Percentiles rank a stretch among this genome's conserved stretches.
phyloP scores from a whole-genome alignment of 1,140 invertebrate genomes.

The Tetramorium simillimum region DNA sequence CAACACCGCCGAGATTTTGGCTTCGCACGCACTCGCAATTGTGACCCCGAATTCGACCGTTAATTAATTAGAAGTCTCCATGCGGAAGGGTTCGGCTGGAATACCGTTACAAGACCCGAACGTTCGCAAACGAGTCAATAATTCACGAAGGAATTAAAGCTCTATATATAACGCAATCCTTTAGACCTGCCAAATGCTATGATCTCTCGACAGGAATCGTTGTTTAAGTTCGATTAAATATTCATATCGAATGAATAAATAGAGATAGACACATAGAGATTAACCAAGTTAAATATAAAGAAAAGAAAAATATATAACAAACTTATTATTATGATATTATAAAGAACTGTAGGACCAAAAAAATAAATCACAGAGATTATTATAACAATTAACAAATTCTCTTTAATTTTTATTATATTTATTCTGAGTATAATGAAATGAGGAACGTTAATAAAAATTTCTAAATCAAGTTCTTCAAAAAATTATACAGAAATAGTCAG shows the following conservation, averaged over 20 bases:
- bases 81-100: conserved; percentile 20
- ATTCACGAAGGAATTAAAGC: conserved; percentile 10
- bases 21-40: conserved; percentile 60
- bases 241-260: neutral
- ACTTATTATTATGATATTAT: neutral
- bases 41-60: conserved; percentile 57
- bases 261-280: neutral
- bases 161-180: neutral
- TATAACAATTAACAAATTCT: neutral
- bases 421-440: neutral
- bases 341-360: neutral
- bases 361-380: neutral
- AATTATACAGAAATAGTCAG: neutral
- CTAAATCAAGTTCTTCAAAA: neutral
- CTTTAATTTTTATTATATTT: neutral
- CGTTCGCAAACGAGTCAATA: conserved; percentile 30
- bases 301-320: neutral
- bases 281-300: neutral
- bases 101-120: conserved; percentile 50
- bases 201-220: neutral
- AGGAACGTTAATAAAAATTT: neutral
- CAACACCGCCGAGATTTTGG: conserved; percentile 31
- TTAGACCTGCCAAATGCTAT: neutral
- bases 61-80: conserved; percentile 72
- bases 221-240: neutral